phyloP scores from a whole-genome alignment of 2,888 invertebrate species.

The Tetragnatha montana region DNA sequence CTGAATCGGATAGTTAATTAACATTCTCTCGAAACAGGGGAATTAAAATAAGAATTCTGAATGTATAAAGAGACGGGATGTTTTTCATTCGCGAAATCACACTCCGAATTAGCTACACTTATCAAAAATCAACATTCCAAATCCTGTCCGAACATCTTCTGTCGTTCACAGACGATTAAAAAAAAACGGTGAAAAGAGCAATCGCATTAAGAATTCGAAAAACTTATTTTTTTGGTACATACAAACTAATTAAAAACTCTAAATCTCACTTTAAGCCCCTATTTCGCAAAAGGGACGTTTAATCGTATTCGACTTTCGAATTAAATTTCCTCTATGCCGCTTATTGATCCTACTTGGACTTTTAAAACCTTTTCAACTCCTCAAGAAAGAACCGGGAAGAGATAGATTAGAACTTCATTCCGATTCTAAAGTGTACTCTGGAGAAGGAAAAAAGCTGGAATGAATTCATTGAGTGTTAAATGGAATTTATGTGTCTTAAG shows the following conservation, averaged over 20 bases:
- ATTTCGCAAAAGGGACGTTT: constrained; percentile 26
- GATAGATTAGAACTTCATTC: constrained; percentile 50
- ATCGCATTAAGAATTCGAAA: constrained; percentile 22
- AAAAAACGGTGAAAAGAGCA: background rate
- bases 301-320: constrained; percentile 48
- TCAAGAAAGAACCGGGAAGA: background rate
- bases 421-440: constrained; percentile 10
- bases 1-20: background rate
- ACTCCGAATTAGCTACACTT: constrained; percentile 20
- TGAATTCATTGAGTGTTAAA: constrained; percentile 47
- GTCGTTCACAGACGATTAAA: constrained; percentile 13
- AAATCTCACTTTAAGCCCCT: constrained; percentile 39
- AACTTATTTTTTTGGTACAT: constrained; percentile 17
- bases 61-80: background rate
- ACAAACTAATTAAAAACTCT: constrained; percentile 53
- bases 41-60: background rate
- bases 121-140: constrained; percentile 43
- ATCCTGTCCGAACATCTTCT: background rate
- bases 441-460: background rate
- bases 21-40: background rate
- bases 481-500: constrained; percentile 51
- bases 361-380: constrained; percentile 17
- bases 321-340: constrained; percentile 29
- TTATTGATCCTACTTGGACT: constrained; percentile 25
- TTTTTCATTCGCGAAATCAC: background rate